A percentile compares a stretch with the other conserved stretches of the same genome.
These are phyloP conservation scores for Drosophila lacteicornis DNA, from an alignment of 1,140 invertebrate species.

Conservation along the genomic window DNA sequence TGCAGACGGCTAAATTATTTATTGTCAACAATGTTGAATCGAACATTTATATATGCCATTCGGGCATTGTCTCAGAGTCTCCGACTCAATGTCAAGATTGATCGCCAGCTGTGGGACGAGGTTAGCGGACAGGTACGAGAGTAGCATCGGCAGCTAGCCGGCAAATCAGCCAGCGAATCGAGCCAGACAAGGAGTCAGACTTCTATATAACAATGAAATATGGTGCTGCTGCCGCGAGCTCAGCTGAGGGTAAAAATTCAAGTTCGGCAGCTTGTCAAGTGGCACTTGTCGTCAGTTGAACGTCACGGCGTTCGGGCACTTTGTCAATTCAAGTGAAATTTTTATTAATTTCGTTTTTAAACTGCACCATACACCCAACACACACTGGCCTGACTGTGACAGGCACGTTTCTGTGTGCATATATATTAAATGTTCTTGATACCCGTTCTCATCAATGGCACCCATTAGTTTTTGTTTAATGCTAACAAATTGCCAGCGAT, in stretches of 20 bases:
- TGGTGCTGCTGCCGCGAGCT: constrained; percentile 38
- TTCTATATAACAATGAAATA: constrained; percentile 79
- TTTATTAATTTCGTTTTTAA: constrained; percentile 81
- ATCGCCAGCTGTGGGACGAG: constrained; percentile 79
- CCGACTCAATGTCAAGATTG: constrained; percentile 80
- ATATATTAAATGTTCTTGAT: constrained; percentile 40
- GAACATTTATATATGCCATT: constrained; percentile 61
- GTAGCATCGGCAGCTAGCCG: constrained; percentile 29
- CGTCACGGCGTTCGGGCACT: constrained; percentile 81
- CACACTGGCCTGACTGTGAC: constrained; percentile 24
- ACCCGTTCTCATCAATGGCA: constrained; percentile 63
- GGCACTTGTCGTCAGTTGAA: constrained; percentile 82
- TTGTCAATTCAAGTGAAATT: constrained; percentile 84
- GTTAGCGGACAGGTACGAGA: constrained; percentile 56
- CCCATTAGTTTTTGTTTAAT: constrained; percentile 75
- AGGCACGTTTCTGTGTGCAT: constrained; percentile 29
- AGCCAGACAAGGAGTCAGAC: constrained; percentile 49
- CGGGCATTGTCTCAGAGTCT: constrained; percentile 23
- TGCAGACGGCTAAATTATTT: constrained; percentile 64
- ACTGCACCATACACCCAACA: constrained; percentile 60
- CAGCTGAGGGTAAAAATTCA: constrained; percentile 58
- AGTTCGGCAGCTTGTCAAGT: constrained; percentile 84
- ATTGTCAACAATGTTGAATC: constrained; percentile 65
- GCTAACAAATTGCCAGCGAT: constrained; percentile 80
- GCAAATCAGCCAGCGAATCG: constrained; percentile 25